These are phyloP conservation scores for Rhynchophorus ferrugineus DNA, from an alignment of 1,140 invertebrate species.

Conservation along the genomic window DNA sequence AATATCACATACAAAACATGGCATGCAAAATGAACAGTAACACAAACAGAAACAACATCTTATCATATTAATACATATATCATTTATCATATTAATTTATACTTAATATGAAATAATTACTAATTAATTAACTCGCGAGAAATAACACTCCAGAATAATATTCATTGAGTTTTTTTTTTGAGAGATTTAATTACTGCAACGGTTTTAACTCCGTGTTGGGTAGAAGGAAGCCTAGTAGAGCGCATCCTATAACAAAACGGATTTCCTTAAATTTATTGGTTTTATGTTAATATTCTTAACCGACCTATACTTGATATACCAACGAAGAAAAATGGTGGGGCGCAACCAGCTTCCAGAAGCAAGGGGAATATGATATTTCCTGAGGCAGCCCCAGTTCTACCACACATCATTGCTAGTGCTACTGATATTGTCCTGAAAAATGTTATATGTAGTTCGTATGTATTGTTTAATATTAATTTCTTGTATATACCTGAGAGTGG, in stretches of 20 bases:
- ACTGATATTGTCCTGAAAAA: constrained; percentile 31
- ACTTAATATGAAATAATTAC: too few species aligned
- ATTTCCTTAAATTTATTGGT: background rate
- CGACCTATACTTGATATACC: constrained; percentile 20
- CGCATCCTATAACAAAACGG: constrained; percentile 1
- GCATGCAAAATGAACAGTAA: too few species aligned
- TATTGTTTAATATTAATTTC: background rate
- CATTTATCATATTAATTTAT: too few species aligned
- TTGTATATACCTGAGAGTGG: constrained; percentile 29
- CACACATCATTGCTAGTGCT: constrained; percentile 32
- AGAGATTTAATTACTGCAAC: too few species aligned
- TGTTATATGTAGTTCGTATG: background rate
- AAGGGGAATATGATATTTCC: constrained; percentile 33
- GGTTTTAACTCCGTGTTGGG: too few species aligned
- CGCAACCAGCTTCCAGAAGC: constrained; percentile 31
- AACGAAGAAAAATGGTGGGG: constrained; percentile 31
- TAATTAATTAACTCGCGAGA: too few species aligned
- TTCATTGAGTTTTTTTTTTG: too few species aligned
- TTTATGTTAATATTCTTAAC: background rate
- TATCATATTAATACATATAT: too few species aligned
- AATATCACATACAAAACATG: too few species aligned
- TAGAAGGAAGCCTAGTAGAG: background rate
- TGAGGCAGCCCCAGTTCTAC: constrained; percentile 28
- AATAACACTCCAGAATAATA: too few species aligned
- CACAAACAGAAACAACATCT: too few species aligned